Evolutionary conservation across 2,113 vertebrate species (phyloP).

Genomic region (Felis chaus): DNA sequence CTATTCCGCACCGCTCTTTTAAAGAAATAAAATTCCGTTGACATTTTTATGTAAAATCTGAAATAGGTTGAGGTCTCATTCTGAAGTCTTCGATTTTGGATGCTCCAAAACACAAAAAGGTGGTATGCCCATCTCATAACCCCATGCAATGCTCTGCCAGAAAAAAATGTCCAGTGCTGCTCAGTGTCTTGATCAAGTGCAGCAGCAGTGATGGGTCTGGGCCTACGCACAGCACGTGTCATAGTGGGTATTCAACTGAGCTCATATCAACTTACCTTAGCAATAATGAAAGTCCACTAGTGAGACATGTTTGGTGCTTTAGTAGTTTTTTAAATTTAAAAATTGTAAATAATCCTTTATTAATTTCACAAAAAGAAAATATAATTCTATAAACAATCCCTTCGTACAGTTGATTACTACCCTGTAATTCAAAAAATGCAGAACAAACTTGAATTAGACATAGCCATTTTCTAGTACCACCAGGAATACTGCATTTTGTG

Average conservation of each 20-base stretch:
- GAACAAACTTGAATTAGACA: slow-evolving; percentile 1
- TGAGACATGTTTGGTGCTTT: not conserved
- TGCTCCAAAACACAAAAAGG: not conserved
- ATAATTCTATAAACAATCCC: not conserved
- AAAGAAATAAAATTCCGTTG: slow-evolving; percentile 14
- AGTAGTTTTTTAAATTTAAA: not conserved
- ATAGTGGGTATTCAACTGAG: slow-evolving; percentile 61
- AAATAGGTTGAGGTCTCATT: not conserved
- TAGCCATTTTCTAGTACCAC: not conserved
- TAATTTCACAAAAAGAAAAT: slow-evolving; percentile 11
- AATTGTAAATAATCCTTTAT: not conserved
- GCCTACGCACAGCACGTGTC: slow-evolving; percentile 48
- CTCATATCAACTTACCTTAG: slow-evolving; percentile 37
- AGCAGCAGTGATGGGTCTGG: not conserved
- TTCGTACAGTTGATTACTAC: not conserved
- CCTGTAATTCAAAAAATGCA: not conserved
- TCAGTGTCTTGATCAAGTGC: not conserved
- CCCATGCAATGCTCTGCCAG: not conserved
- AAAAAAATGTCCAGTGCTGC: not conserved
- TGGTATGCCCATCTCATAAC: not conserved
- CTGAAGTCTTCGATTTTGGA: not conserved
- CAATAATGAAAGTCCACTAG: not conserved
- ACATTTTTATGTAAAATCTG: not conserved
- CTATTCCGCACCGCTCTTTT: not conserved
- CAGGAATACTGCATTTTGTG: not conserved